Conservation (phyloP, 2,797 vertebrate genomes). For the Staurois parvus region DNA sequence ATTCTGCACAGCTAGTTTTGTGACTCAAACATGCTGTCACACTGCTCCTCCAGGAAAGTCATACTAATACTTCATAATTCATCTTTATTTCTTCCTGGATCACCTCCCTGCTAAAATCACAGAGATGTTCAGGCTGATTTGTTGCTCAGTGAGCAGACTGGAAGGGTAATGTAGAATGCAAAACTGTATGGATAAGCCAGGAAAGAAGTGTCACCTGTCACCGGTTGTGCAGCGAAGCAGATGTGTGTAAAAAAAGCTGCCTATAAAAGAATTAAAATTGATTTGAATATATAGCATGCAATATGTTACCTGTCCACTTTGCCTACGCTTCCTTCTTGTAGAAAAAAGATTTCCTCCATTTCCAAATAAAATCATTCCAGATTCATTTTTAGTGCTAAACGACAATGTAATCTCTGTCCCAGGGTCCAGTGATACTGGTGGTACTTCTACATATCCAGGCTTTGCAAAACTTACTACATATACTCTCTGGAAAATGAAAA, state of each 20-base stretch:
- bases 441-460: slow-evolving; percentile 89
- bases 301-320: slow-evolving; percentile 81
- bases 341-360: slow-evolving; percentile 72
- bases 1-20: no score
- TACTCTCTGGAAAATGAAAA: slow-evolving; percentile 83
- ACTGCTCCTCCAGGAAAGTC: no score
- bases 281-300: neutral
- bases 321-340: slow-evolving; percentile 85
- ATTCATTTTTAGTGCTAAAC: slow-evolving; percentile 92
- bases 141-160: no score
- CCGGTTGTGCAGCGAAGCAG: no score
- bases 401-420: slow-evolving; percentile 94
- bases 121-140: no score
- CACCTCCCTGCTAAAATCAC: no score
- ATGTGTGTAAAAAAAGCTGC: neutral
- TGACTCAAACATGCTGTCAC: no score
- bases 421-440: slow-evolving; percentile 78
- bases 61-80: no score
- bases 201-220: no score
- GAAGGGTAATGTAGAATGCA: no score
- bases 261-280: neutral
- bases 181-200: no score
- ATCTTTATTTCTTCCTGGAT: no score
- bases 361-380: slow-evolving; percentile 89
- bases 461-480: slow-evolving; percentile 91